These are phyloP conservation scores for Hedychridium roseum DNA, from an alignment of 2,888 invertebrate genomes.

Conservation along the genomic window DNA sequence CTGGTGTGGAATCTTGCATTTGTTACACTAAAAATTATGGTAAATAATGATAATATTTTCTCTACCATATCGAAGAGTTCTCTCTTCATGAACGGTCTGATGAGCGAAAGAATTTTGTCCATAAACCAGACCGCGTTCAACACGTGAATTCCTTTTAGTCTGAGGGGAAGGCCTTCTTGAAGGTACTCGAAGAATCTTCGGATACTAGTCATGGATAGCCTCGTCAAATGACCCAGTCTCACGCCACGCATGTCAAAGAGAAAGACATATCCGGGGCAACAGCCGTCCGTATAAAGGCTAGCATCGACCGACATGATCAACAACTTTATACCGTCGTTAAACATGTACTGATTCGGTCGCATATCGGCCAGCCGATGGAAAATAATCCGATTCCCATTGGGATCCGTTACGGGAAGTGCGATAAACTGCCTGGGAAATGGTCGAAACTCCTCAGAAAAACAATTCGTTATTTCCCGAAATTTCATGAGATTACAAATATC, in stretches of 20 bases:
- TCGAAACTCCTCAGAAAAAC: no score
- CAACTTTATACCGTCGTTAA: constrained; percentile 70
- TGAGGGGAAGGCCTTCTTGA: constrained; percentile 75
- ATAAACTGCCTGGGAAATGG: constrained; percentile 70
- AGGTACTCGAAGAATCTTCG: constrained; percentile 74
- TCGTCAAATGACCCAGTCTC: constrained; percentile 69
- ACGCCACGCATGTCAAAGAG: constrained; percentile 76
- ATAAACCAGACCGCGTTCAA: constrained; percentile 68
- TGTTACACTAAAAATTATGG: no score
- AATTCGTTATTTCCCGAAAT: no score
- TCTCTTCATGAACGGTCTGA: constrained; percentile 65
- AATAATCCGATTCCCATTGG: constrained; percentile 70
- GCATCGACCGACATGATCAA: constrained; percentile 71
- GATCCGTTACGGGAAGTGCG: constrained; percentile 68
- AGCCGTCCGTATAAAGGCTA: constrained; percentile 68
- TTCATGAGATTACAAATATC: no score
- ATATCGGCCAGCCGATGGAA: constrained; percentile 70
- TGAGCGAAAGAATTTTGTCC: constrained; percentile 63
- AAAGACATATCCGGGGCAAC: constrained; percentile 72
- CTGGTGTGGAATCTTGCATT: no score
- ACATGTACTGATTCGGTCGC: constrained; percentile 69
- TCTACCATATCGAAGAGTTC: constrained; percentile 63
- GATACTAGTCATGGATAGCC: constrained; percentile 68
- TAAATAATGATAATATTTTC: no score
- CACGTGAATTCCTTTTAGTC: constrained; percentile 73